Conservation (phyloP, 1,140 invertebrate species). For the Pentalonia nigronervosa region DNA sequence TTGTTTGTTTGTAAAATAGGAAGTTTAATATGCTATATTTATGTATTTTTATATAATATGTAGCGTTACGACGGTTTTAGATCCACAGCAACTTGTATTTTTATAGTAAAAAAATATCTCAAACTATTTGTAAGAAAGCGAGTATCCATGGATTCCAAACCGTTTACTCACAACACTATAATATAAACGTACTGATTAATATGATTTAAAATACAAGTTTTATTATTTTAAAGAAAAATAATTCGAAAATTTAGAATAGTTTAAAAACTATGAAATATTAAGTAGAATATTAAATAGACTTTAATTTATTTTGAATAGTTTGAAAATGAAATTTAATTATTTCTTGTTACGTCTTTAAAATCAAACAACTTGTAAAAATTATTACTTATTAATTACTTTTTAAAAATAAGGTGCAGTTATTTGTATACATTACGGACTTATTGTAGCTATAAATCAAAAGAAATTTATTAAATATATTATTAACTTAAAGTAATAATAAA, state of each 20-base stretch:
- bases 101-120: background rate
- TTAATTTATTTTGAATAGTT: background rate
- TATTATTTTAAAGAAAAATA: background rate
- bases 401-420: background rate
- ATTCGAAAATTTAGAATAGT: background rate
- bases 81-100: background rate
- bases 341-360: background rate
- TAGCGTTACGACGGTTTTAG: background rate
- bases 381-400: slow-evolving; percentile 5
- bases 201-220: background rate
- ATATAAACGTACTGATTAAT: background rate
- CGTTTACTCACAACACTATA: background rate
- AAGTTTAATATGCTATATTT: background rate
- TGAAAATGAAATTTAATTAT: background rate
- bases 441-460: background rate
- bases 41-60: background rate
- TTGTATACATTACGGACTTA: background rate
- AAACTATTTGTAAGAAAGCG: background rate
- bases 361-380: background rate
- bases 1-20: background rate
- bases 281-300: background rate
- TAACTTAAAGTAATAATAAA: slow-evolving; percentile 26
- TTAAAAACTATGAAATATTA: background rate
- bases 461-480: background rate
- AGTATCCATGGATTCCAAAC: background rate